phyloP scores from a whole-genome alignment of 2,888 invertebrate genomes.

The Meganola albula region DNA sequence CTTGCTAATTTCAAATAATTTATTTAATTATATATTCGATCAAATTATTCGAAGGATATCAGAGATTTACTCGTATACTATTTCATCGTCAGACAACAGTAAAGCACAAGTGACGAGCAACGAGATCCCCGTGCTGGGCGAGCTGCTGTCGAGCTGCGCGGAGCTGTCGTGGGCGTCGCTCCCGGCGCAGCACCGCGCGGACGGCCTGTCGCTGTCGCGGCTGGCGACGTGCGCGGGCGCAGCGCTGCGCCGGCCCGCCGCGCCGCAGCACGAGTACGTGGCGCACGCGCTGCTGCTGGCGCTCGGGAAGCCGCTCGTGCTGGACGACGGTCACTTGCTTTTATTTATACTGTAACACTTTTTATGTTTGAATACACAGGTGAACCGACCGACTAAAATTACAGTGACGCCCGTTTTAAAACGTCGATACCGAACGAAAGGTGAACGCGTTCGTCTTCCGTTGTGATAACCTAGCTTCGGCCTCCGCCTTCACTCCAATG shows the following conservation, averaged over 20 bases:
- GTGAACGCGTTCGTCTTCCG: too few relatives aligned
- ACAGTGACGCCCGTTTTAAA: too few relatives aligned
- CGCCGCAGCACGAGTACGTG: conserved; percentile 32
- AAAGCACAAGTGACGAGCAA: neutral
- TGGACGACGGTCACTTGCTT: conserved; percentile 44
- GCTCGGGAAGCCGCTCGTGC: conserved; percentile 35
- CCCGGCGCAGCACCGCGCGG: conserved; percentile 13
- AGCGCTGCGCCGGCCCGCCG: conserved; percentile 22
- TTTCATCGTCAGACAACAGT: neutral
- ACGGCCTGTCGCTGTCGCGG: neutral
- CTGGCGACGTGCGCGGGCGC: conserved; percentile 8
- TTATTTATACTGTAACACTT: too few relatives aligned
- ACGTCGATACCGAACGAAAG: too few relatives aligned
- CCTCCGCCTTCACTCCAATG: too few relatives aligned
- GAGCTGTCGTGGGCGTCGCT: neutral
- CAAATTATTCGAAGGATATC: too few relatives aligned
- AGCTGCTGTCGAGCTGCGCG: neutral
- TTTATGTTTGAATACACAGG: too few relatives aligned
- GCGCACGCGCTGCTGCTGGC: conserved; percentile 33
- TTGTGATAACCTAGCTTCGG: too few relatives aligned
- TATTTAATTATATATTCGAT: too few relatives aligned
- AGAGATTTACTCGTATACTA: too few relatives aligned
- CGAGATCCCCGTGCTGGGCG: neutral
- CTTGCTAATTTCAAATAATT: too few relatives aligned
- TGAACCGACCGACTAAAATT: too few relatives aligned